Conservation (phyloP, 2,888 invertebrate genomes). For the Caradrina kadenii region DNA sequence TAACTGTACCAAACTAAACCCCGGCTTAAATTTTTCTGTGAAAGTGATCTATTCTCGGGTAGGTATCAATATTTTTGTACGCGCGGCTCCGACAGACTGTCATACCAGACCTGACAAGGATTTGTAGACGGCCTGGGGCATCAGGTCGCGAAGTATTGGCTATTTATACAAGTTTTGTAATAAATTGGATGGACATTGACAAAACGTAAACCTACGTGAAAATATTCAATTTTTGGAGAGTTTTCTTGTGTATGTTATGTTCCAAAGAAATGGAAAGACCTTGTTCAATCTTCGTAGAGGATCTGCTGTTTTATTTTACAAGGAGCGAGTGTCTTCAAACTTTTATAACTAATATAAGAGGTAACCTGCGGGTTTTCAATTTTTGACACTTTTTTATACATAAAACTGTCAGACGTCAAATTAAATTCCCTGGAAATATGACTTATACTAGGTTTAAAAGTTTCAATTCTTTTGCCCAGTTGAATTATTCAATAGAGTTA, state of each 20-base stretch:
- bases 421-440: too few relatives aligned
- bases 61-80: conserved; percentile 25
- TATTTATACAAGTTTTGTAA: conserved; percentile 4
- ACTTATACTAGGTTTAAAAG: too few relatives aligned
- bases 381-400: too few relatives aligned
- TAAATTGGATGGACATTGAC: background rate
- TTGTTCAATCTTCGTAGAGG: background rate
- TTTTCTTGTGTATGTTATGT: background rate
- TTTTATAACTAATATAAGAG: too few relatives aligned
- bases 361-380: too few relatives aligned
- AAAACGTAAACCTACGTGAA: background rate
- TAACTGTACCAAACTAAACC: background rate
- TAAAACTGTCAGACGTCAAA: too few relatives aligned
- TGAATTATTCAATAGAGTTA: background rate
- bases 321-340: too few relatives aligned
- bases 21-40: background rate
- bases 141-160: conserved; percentile 16
- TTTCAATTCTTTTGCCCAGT: too few relatives aligned
- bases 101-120: conserved; percentile 8
- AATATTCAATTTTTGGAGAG: background rate
- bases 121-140: conserved; percentile 28
- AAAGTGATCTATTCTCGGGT: background rate
- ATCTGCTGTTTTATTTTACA: too few relatives aligned
- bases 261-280: too few relatives aligned
- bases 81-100: conserved; percentile 11